These are phyloP conservation scores for Philereme vetulata DNA, from an alignment of 2,888 invertebrate genomes.

Conservation along the genomic window DNA sequence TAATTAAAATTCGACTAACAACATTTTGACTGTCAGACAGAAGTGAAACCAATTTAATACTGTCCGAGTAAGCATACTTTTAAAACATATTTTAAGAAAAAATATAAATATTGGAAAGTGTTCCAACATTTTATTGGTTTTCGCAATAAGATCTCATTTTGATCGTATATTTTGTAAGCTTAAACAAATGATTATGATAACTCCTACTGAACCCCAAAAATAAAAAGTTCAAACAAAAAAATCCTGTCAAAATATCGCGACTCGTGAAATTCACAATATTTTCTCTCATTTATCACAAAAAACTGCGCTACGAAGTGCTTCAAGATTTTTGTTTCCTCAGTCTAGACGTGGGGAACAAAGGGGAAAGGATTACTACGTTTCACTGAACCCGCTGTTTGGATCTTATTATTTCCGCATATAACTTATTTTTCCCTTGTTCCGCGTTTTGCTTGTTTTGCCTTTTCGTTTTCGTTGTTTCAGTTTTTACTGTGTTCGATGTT, in stretches of 20 bases:
- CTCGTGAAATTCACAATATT: constrained; percentile 44
- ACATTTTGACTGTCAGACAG: too few relatives aligned
- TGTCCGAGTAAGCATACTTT: too few relatives aligned
- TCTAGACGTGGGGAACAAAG: constrained; percentile 54
- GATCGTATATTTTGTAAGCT: too few relatives aligned
- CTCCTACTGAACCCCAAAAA: constrained; percentile 3
- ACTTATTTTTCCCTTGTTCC: constrained; percentile 44
- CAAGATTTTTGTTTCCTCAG: constrained; percentile 51
- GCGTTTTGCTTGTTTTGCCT: constrained; percentile 14
- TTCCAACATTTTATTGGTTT: too few relatives aligned
- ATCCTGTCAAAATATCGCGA: constrained; percentile 5
- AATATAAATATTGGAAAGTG: too few relatives aligned
- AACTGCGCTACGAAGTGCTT: constrained; percentile 40
- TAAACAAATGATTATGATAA: background rate
- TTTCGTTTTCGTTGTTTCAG: constrained; percentile 13
- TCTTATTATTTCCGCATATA: constrained; percentile 49
- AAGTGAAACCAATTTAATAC: too few relatives aligned
- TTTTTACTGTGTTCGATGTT: background rate
- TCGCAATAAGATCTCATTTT: too few relatives aligned
- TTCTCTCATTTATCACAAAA: constrained; percentile 42
- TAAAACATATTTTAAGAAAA: too few relatives aligned
- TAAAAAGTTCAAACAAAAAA: background rate
- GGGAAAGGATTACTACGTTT: constrained; percentile 41
- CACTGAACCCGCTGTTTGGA: constrained; percentile 47
- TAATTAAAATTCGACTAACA: too few relatives aligned